phyloP scores from a whole-genome alignment of 2,797 vertebrate genomes.

The Lagocephalus sceleratus region DNA sequence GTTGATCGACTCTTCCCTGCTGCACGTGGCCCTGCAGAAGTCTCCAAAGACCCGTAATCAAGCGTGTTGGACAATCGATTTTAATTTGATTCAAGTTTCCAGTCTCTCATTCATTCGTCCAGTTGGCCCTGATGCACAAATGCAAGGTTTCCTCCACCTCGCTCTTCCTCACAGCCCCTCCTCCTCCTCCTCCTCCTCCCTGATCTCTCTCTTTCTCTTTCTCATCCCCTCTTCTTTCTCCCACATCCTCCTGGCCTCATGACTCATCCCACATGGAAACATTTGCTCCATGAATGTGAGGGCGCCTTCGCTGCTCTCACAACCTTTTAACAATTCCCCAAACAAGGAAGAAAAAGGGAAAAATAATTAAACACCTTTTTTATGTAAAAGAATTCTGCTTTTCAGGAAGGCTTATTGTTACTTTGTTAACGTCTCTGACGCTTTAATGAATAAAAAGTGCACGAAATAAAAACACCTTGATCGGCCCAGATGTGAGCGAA shows the following conservation, averaged over 20 bases:
- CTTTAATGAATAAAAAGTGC: too few species aligned
- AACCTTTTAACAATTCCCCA: constrained; percentile 30
- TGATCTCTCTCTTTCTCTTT: constrained; percentile 24
- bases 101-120: constrained; percentile 6
- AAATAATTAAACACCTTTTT: constrained; percentile 11
- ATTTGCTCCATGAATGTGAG: constrained; percentile 53
- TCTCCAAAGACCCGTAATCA: too few species aligned
- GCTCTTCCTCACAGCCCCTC: neutral
- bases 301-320: constrained; percentile 27
- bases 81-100: neutral
- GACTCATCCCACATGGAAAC: constrained; percentile 79
- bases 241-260: constrained; percentile 62
- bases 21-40: too few species aligned
- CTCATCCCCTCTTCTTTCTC: constrained; percentile 45
- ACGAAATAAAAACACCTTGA: too few species aligned
- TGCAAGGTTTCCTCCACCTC: constrained; percentile 12
- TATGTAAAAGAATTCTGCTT: constrained; percentile 16
- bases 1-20: neutral
- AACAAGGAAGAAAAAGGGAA: neutral
- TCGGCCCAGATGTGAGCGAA: constrained; percentile 5
- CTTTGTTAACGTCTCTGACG: too few species aligned
- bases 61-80: constrained; percentile 2
- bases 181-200: constrained; percentile 4
- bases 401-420: constrained; percentile 1
- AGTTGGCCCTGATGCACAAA: constrained; percentile 11